phyloP scores from a whole-genome alignment of 2,797 vertebrate genomes.

The Melopsittacus undulatus region DNA sequence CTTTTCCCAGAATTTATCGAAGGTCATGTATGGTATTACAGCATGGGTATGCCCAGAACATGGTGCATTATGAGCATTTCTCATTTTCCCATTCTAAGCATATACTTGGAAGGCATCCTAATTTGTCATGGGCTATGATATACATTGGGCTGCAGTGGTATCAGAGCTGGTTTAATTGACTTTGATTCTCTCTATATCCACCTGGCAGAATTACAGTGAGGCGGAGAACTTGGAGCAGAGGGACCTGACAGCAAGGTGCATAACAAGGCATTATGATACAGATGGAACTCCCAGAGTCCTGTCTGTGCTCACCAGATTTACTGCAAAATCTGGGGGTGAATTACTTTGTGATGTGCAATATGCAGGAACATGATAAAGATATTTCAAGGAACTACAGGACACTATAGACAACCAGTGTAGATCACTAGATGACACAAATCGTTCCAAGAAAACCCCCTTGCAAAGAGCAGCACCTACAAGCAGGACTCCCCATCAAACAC shows the following conservation, averaged over 20 bases:
- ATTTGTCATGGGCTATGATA: background rate
- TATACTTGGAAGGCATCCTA: background rate
- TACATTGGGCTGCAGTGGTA: background rate
- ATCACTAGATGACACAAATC: background rate
- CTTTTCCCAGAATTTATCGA: background rate
- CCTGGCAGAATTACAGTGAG: background rate
- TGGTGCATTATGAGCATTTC: background rate
- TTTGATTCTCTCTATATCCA: background rate
- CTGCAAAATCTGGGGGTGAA: background rate
- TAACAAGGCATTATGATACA: background rate
- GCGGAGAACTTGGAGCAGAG: background rate
- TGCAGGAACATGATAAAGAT: background rate
- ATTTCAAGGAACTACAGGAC: background rate
- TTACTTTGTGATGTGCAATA: background rate
- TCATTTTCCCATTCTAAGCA: background rate
- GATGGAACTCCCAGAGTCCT: background rate
- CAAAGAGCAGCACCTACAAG: background rate
- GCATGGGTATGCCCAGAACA: accelerated
- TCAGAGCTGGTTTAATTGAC: background rate
- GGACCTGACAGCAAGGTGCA: background rate
- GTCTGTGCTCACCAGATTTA: background rate
- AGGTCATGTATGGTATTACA: too few species aligned
- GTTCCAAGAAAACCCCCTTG: background rate
- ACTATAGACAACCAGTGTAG: background rate
- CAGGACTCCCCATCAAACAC: background rate